Evolutionary conservation across 2,888 invertebrate genomes (phyloP), one percentile per base, ranked within the genome.

Genomic region (Leucophenga montana): DNA sequence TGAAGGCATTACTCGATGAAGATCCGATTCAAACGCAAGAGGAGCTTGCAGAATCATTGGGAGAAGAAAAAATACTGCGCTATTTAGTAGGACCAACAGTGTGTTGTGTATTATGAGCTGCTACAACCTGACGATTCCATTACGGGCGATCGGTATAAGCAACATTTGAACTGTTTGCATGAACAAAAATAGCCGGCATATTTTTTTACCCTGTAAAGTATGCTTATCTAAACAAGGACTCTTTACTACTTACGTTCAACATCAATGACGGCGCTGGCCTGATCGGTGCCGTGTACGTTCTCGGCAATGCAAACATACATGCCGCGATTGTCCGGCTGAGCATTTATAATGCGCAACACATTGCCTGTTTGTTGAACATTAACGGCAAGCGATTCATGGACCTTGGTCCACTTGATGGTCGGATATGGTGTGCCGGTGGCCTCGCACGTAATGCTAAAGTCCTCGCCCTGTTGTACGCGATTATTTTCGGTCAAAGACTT

Each of bases 391-490:
- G 88, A 78, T 22, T 90, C 91, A 53, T 91, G 90, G 9, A 89
- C 92, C 90, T 94, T 95, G 4, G 91, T 92, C 98, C 98, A 99
- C 78, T 92, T 93, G 53, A 98, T 91, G 1, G 91, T 90, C 2
- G 95, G 95, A 71, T 92, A 88, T 0, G 96, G 95, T 39, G 91
- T 91, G 57, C 97, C 97, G 31, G 90, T 90, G 0, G 94, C 93
- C 48, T 91, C 90, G 86, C 99, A 99, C 0, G 93, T 91, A 4
- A 99, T 87, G 0, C 89, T 89, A 14, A 89, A 89, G 72, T 89
- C 91, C 27, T 88, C 89, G 0, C 92, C 92, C 57, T 91, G 90
- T 0, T 90, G 89, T 53, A 92, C 89, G 13, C 71, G 87, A 31
- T 91, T 73, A 0, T 83, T 77, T 1, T 89, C 86, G 0, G 79